These are phyloP conservation scores for Oceanodroma leucorhoa DNA, from an alignment of 2,797 vertebrate genomes.

Conservation along the genomic window DNA sequence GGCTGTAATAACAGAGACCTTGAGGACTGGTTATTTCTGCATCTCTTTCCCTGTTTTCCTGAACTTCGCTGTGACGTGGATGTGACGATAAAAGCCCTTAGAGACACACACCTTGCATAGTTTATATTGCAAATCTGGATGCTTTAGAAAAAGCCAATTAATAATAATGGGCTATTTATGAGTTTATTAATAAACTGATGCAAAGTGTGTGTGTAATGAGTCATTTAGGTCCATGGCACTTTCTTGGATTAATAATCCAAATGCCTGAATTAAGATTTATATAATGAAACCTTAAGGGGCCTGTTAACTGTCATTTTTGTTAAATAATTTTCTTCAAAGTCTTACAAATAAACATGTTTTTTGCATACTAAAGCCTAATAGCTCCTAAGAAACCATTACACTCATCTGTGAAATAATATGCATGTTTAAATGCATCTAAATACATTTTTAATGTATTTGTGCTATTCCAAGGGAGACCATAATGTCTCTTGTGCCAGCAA, in stretches of 20 bases:
- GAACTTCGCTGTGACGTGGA: accelerated
- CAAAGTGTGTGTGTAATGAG: neutral
- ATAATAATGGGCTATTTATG: neutral
- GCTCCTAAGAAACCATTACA: constrained; percentile 16
- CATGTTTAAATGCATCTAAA: constrained; percentile 26
- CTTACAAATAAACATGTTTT: neutral
- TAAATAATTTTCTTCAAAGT: constrained; percentile 1
- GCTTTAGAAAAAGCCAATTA: neutral
- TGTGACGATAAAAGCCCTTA: neutral
- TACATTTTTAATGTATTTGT: constrained; percentile 36
- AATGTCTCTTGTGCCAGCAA: neutral
- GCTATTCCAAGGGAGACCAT: neutral
- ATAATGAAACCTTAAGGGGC: neutral
- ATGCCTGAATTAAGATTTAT: constrained; percentile 12
- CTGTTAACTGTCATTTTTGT: neutral
- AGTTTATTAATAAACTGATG: neutral
- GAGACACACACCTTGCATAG: accelerated
- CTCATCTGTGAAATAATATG: constrained; percentile 26
- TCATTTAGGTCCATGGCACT: neutral
- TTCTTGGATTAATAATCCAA: neutral
- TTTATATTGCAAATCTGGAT: neutral
- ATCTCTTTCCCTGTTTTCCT: neutral
- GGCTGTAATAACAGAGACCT: neutral
- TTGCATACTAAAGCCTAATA: neutral
- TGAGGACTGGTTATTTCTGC: accelerated